A percentile compares a stretch with the other conserved stretches of the same genome.
Evolutionary conservation across 2,113 vertebrate genomes (phyloP).

Genomic region (Saccopteryx bilineata): DNA sequence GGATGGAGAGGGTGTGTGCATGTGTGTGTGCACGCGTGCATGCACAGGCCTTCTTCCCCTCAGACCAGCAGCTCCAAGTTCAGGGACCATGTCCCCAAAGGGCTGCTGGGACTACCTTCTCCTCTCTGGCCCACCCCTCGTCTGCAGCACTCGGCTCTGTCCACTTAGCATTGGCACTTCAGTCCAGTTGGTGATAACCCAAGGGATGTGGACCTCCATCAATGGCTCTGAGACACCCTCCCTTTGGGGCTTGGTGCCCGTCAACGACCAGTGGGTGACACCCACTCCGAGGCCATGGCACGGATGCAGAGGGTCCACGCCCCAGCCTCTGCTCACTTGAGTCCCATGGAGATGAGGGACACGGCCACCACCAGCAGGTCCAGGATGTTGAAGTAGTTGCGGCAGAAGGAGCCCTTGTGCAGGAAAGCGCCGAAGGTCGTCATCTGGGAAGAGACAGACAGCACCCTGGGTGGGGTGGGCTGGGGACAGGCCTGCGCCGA

Average conservation of each 20-base stretch:
- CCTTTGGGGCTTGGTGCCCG: background rate
- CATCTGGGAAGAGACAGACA: constrained; percentile 90
- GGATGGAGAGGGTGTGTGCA: background rate
- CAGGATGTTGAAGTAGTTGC: constrained; percentile 98
- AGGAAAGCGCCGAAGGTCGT: constrained; percentile 97
- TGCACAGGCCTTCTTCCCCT: background rate
- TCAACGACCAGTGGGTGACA: background rate
- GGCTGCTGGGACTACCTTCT: no score
- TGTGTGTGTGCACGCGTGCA: no score
- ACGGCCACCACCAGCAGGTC: constrained; percentile 97
- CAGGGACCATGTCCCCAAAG: fast-evolving
- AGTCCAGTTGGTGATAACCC: background rate
- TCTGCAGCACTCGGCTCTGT: background rate
- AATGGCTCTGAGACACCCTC: background rate
- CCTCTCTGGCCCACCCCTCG: no score
- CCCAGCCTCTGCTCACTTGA: constrained; percentile 92
- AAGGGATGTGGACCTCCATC: background rate
- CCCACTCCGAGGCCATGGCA: background rate
- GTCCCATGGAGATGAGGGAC: constrained; percentile 96
- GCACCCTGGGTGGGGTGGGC: background rate
- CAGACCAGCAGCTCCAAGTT: fast-evolving
- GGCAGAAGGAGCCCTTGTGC: constrained; percentile 98
- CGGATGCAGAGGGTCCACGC: background rate
- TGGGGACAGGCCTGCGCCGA: background rate
- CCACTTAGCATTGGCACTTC: fast-evolving